A percentile compares a stretch with the other conserved stretches of the same genome.
Evolutionary conservation across 2,113 vertebrate genomes (phyloP).

Genomic region (Diglossa brunneiventris): DNA sequence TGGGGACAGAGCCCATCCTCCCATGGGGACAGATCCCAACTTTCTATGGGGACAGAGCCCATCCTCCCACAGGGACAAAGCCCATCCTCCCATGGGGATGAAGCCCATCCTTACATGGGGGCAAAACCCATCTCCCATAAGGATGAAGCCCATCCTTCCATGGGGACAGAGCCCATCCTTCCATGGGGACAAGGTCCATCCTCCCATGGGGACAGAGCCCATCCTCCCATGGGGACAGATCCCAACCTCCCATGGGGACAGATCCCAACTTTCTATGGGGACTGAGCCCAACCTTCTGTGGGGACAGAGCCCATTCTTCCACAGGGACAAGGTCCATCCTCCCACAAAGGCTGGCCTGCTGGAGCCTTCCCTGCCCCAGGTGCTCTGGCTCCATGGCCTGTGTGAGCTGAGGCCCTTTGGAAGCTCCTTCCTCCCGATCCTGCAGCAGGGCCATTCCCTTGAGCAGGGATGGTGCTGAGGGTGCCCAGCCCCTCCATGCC

Average conservation of each 20-base stretch:
- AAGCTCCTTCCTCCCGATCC: background rate
- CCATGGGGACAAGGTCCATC: background rate
- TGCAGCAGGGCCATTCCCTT: background rate
- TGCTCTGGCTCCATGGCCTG: background rate
- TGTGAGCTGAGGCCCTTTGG: background rate
- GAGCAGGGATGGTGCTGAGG: too few relatives aligned
- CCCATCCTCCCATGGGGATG: too few relatives aligned
- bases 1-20: background rate
- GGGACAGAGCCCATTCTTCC: background rate
- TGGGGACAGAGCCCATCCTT: too few relatives aligned
- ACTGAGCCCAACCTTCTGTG: too few relatives aligned
- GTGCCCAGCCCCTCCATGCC: background rate
- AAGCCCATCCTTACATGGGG: background rate
- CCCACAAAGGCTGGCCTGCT: rapidly evolving
- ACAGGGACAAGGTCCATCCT: background rate
- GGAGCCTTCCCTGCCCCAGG: background rate
- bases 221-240: background rate
- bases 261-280: too few relatives aligned
- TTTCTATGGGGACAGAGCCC: background rate
- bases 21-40: background rate
- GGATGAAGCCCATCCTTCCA: too few relatives aligned
- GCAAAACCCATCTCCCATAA: background rate
- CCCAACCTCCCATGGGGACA: background rate
- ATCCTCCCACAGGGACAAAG: too few relatives aligned
- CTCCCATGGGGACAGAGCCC: background rate